Conservation (phyloP, 2,113 vertebrate genomes). For the Dicaeum eximium region DNA sequence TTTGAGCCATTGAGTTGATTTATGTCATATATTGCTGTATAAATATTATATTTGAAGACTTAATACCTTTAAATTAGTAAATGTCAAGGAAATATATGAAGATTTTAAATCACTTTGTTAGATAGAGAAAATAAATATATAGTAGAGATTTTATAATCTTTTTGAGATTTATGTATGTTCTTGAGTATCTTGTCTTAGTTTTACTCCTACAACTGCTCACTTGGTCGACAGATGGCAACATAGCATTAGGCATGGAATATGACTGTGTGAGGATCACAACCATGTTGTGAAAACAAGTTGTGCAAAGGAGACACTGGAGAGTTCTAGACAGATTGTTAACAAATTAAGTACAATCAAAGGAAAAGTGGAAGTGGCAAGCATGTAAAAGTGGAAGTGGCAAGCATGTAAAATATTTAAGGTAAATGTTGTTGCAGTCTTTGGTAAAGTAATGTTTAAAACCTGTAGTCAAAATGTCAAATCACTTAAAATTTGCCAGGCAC, state of each 20-base stretch:
- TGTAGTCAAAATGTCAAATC: neutral
- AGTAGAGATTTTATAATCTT: neutral
- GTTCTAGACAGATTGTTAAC: neutral
- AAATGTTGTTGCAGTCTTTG: neutral
- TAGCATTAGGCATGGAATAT: conserved; percentile 2
- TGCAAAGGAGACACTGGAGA: neutral
- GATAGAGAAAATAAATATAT: neutral
- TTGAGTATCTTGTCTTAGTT: neutral
- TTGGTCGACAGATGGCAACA: conserved; percentile 60
- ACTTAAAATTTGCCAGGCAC: neutral
- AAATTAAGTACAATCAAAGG: neutral
- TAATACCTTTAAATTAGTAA: neutral
- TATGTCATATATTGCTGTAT: neutral
- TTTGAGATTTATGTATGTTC: neutral
- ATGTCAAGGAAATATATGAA: neutral
- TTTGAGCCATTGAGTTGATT: neutral
- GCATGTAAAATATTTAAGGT: neutral
- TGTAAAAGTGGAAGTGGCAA: neutral
- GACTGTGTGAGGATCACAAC: neutral
- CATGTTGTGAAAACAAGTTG: neutral
- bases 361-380: neutral
- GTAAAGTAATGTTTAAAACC: neutral
- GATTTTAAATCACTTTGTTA: neutral
- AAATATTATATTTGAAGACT: neutral
- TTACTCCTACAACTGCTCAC: neutral